Evolutionary conservation across 92 coral and sea anemone genomes (phyloP).

Genomic region (Palythoa heliodiscus): DNA sequence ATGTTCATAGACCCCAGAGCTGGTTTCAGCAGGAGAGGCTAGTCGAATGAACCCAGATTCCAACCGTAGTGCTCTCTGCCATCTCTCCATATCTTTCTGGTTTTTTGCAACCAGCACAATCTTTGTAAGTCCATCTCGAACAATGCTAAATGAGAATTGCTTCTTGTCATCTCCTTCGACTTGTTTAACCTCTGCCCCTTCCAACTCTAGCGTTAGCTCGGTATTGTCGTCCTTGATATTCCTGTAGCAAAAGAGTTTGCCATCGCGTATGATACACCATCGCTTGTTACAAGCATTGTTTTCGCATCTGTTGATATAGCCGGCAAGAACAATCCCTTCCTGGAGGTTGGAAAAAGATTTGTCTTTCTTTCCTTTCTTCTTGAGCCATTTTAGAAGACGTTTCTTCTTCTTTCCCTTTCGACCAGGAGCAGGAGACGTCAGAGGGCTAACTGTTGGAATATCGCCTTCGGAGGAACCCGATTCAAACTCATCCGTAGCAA

Average conservation of each 20-base stretch:
- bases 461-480: slow-evolving; percentile 81
- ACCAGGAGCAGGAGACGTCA: slow-evolving; percentile 62
- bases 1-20: slow-evolving; percentile 79
- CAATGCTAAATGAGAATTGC: slow-evolving; percentile 72
- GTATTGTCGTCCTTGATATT: slow-evolving; percentile 80
- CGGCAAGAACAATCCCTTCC: slow-evolving; percentile 89
- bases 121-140: slow-evolving; percentile 68
- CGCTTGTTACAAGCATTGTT: slow-evolving; percentile 66
- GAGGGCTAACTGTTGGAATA: slow-evolving; percentile 51
- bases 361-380: slow-evolving; percentile 73
- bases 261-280: slow-evolving; percentile 89
- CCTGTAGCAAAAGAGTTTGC: slow-evolving; percentile 84
- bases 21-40: slow-evolving; percentile 73
- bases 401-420: slow-evolving; percentile 78
- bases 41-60: slow-evolving; percentile 87
- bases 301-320: slow-evolving; percentile 73
- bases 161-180: slow-evolving; percentile 64
- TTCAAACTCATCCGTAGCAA: slow-evolving; percentile 82
- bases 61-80: slow-evolving; percentile 83
- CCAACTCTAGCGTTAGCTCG: slow-evolving; percentile 74
- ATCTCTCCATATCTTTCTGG: slow-evolving; percentile 78
- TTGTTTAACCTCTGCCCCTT: slow-evolving; percentile 71
- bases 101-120: slow-evolving; percentile 75
- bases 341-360: slow-evolving; percentile 76
- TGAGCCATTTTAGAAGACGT: slow-evolving; percentile 78